These are phyloP conservation scores for Chlorospingus flavigularis DNA, from an alignment of 2,797 vertebrate species.

Conservation along the genomic window DNA sequence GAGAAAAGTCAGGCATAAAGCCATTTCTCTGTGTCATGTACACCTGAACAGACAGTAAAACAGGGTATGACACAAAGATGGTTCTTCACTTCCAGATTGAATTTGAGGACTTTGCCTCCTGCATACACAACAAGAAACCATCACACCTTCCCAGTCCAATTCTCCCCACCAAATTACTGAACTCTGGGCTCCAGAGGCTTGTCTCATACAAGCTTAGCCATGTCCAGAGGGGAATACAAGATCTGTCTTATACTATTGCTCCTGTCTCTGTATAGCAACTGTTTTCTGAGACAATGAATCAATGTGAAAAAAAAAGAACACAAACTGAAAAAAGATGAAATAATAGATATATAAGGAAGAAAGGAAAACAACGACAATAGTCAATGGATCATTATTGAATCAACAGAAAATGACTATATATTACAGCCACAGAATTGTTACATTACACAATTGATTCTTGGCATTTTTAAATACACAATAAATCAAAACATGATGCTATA, in stretches of 20 bases:
- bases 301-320: background rate
- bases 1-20: background rate
- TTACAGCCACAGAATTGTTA: background rate
- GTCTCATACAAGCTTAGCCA: background rate
- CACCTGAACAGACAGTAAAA: background rate
- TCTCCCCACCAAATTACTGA: background rate
- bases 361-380: background rate
- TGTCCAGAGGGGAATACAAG: background rate
- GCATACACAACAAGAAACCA: background rate
- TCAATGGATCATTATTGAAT: background rate
- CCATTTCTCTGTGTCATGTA: background rate
- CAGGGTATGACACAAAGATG: background rate
- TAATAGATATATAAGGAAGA: background rate
- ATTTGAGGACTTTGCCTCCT: background rate
- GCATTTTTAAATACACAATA: background rate
- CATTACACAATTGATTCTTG: background rate
- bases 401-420: background rate
- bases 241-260: background rate
- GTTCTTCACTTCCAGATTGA: background rate
- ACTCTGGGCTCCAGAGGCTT: background rate
- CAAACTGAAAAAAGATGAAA: background rate
- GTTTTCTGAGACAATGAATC: background rate
- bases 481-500: background rate
- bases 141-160: background rate
- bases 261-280: background rate